phyloP scores from a whole-genome alignment of 35 echinoderm and acorn worm genomes.

The Chiridota heheva region DNA sequence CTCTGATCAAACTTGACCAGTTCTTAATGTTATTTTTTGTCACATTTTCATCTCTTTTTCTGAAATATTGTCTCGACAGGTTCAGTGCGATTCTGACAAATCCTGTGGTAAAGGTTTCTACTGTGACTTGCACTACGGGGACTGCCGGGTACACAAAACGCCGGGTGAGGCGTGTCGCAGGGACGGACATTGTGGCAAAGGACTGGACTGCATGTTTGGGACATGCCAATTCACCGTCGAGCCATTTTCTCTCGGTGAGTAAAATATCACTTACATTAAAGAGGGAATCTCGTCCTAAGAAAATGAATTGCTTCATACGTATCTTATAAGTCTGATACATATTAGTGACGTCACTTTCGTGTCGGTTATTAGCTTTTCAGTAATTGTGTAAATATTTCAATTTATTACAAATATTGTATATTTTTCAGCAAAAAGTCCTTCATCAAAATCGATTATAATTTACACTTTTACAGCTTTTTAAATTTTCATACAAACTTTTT shows the following conservation, averaged over 20 bases:
- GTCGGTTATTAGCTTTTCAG: too few species aligned
- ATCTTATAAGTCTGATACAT: too few species aligned
- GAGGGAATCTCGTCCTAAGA: too few species aligned
- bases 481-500: too few species aligned
- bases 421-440: too few species aligned
- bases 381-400: too few species aligned
- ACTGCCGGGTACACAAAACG: constrained; percentile 57
- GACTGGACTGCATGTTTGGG: constrained; percentile 79
- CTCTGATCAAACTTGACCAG: too few species aligned
- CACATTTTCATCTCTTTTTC: background rate
- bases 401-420: too few species aligned
- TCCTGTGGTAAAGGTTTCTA: constrained; percentile 70
- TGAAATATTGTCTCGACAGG: background rate
- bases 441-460: too few species aligned
- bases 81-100: constrained; percentile 65
- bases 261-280: background rate
- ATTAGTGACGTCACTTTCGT: too few species aligned
- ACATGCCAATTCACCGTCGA: constrained; percentile 57
- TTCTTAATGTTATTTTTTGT: background rate
- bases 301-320: too few species aligned
- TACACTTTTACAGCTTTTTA: too few species aligned
- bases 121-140: constrained; percentile 89
- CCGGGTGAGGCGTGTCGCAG: constrained; percentile 60
- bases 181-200: constrained; percentile 88
- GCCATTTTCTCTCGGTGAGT: constrained; percentile 64